Conservation (phyloP, 2,888 invertebrate genomes). For the Ormyrus nitidulus region DNA sequence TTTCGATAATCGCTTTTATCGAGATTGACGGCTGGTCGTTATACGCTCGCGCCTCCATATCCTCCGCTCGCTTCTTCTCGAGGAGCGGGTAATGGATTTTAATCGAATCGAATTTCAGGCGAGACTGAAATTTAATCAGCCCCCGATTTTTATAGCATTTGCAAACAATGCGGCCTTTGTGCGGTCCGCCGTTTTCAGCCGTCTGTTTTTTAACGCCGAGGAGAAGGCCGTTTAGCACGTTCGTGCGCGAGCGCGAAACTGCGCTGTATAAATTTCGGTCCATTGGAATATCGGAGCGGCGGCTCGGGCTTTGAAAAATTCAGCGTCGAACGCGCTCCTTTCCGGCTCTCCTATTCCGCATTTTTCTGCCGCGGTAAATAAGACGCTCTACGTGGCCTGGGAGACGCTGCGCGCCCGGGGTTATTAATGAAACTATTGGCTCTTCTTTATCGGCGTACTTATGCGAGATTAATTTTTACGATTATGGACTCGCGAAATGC, state of each 20-base stretch:
- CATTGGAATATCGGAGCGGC: conserved; percentile 37
- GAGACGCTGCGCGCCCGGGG: too few species aligned
- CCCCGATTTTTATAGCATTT: conserved; percentile 48
- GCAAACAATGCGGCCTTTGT: conserved; percentile 43
- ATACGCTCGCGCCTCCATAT: too few species aligned
- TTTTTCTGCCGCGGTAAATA: conserved; percentile 18
- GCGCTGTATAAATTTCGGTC: conserved; percentile 37
- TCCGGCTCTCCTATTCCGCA: background rate
- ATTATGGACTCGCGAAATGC: too few species aligned
- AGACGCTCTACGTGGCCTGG: background rate
- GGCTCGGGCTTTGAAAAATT: conserved; percentile 30
- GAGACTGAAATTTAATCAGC: conserved; percentile 45
- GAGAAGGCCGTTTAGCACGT: conserved; percentile 17
- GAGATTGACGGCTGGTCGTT: conserved; percentile 32
- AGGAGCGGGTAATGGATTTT: conserved; percentile 29
- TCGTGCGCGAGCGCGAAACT: background rate
- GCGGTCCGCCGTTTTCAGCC: background rate
- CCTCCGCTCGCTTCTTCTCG: too few species aligned
- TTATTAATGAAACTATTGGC: too few species aligned
- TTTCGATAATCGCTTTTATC: conserved; percentile 53
- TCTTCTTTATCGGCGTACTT: too few species aligned
- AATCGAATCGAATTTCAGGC: conserved; percentile 40
- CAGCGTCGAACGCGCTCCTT: conserved; percentile 2
- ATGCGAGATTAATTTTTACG: too few species aligned
- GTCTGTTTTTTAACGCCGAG: background rate